Evolutionary conservation across 2,888 invertebrate genomes (phyloP).

Genomic region (Antheraea yamamai): DNA sequence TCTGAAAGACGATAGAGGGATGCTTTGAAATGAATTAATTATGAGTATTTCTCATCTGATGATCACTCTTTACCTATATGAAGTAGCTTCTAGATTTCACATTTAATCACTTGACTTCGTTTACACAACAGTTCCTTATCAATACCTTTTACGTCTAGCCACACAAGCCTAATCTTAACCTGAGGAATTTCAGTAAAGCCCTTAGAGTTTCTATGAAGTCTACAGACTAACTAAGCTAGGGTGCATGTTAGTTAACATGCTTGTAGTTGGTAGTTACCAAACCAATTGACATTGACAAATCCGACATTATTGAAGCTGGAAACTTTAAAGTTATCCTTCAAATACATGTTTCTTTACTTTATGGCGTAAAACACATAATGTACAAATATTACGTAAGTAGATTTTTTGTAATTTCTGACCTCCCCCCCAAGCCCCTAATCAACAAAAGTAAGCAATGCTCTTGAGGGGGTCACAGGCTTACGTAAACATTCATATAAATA

Average conservation of each 20-base stretch:
- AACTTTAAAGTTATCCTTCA: background rate
- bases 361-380: too few relatives aligned
- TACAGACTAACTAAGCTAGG: too few relatives aligned
- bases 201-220: background rate
- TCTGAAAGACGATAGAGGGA: constrained; percentile 39
- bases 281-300: background rate
- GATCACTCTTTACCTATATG: background rate
- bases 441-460: too few relatives aligned
- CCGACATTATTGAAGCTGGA: background rate
- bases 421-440: too few relatives aligned
- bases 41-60: background rate
- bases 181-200: background rate
- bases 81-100: background rate
- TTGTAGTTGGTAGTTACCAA: background rate
- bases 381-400: too few relatives aligned
- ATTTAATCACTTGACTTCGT: background rate
- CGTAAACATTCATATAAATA: too few relatives aligned
- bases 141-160: too few relatives aligned
- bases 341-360: background rate
- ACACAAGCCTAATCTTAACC: too few relatives aligned
- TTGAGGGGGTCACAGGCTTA: too few relatives aligned
- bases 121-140: background rate
- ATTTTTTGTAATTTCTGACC: too few relatives aligned
- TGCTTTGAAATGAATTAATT: background rate
- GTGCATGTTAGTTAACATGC: background rate